Conservation (phyloP, 1,140 invertebrate species). For the Tetraneura akinire region DNA sequence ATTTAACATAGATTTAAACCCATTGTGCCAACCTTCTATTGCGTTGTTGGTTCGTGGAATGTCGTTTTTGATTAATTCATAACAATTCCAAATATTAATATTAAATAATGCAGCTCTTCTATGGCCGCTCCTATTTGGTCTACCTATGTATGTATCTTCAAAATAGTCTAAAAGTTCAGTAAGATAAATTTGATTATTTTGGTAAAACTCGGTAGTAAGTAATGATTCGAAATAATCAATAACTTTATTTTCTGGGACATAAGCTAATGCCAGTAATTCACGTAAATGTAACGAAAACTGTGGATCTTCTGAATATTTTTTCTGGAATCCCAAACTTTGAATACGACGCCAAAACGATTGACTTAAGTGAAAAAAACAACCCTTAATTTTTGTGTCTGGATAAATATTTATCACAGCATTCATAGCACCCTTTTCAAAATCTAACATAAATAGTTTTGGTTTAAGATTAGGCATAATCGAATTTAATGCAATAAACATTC, state of each 20-base stretch:
- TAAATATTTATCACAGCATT: too few relatives aligned
- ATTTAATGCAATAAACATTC: conserved; percentile 9
- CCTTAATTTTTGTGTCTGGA: too few relatives aligned
- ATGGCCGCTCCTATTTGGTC: background rate
- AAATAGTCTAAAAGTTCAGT: conserved; percentile 7
- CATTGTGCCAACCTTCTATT: background rate
- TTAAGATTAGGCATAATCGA: background rate
- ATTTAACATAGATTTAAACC: background rate
- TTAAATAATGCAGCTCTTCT: conserved; percentile 3
- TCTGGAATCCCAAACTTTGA: too few relatives aligned
- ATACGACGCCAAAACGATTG: too few relatives aligned
- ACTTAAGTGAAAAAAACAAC: too few relatives aligned
- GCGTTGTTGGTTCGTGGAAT: background rate
- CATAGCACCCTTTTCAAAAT: too few relatives aligned
- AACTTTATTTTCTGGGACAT: background rate
- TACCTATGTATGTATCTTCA: background rate
- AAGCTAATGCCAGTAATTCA: background rate
- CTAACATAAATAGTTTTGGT: too few relatives aligned
- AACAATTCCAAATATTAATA: conserved; percentile 1
- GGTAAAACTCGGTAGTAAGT: background rate
- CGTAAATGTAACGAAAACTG: background rate
- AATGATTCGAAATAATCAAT: background rate
- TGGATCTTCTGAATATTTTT: conserved; percentile 3
- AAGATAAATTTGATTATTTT: background rate
- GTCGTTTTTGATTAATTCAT: background rate